These are phyloP conservation scores for Dicrurus megarhynchus DNA, from an alignment of 2,113 vertebrate genomes.

Conservation along the genomic window DNA sequence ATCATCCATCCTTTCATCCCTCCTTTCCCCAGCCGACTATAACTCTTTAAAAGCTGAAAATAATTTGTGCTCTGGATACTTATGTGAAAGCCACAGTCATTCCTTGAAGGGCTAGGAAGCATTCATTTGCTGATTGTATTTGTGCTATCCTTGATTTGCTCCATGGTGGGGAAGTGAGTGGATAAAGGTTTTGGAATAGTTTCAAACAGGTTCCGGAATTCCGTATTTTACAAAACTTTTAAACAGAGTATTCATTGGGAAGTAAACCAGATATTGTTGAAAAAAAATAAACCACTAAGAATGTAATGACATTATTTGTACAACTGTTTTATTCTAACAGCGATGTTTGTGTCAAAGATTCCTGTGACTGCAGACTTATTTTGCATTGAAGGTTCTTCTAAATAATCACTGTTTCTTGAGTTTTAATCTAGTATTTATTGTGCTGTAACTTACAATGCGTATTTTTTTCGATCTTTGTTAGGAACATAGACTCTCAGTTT, in stretches of 20 bases:
- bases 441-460: neutral
- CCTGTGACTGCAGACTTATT: neutral
- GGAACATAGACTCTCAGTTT: neutral
- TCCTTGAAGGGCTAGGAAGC: neutral
- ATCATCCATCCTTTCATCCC: neutral
- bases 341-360: neutral
- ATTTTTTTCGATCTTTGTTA: neutral
- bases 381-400: neutral
- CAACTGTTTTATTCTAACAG: neutral
- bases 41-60: neutral
- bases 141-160: neutral
- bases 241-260: neutral
- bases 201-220: neutral
- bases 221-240: neutral
- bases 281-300: neutral
- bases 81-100: neutral
- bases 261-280: neutral
- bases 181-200: neutral
- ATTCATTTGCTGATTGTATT: fast-evolving
- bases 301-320: neutral
- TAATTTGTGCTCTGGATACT: neutral
- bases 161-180: neutral
- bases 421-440: neutral
- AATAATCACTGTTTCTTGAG: neutral
- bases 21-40: fast-evolving